These are phyloP conservation scores for Columbina picui DNA, from an alignment of 2,113 vertebrate species.

Conservation along the genomic window DNA sequence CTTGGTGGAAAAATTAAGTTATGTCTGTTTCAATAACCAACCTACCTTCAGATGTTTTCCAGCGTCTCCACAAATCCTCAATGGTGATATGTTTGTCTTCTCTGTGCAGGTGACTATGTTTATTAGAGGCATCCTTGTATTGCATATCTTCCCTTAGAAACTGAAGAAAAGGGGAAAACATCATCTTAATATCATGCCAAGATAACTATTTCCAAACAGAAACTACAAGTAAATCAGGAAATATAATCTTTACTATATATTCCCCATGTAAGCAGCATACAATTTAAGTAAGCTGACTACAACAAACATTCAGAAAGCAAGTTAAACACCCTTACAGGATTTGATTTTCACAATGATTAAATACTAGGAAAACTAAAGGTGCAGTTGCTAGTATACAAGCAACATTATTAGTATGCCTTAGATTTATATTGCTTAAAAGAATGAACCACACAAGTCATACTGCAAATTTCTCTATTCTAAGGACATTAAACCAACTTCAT, in stretches of 20 bases:
- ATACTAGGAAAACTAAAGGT: not conserved
- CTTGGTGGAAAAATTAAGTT: not conserved
- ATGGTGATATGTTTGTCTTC: constrained; percentile 98
- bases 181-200: not conserved
- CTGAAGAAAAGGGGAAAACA: constrained; percentile 70
- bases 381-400: not conserved
- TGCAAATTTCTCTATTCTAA: not conserved
- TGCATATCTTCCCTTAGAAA: constrained; percentile 99
- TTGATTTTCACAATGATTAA: not conserved
- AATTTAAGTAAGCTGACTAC: not conserved
- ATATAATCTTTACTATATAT: not conserved
- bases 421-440: not conserved
- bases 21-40: not conserved
- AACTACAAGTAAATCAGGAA: not conserved
- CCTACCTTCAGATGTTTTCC: constrained; percentile 95
- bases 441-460: not conserved
- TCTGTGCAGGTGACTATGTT: constrained; percentile 94
- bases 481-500: not conserved
- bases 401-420: not conserved
- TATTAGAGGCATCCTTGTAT: constrained; percentile 92
- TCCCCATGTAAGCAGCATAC: not conserved
- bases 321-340: not conserved
- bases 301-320: not conserved
- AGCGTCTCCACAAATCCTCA: constrained; percentile 95
- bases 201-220: not conserved